These are phyloP conservation scores for Ceratina calcarata DNA, from an alignment of 1,140 invertebrate species.

Conservation along the genomic window DNA sequence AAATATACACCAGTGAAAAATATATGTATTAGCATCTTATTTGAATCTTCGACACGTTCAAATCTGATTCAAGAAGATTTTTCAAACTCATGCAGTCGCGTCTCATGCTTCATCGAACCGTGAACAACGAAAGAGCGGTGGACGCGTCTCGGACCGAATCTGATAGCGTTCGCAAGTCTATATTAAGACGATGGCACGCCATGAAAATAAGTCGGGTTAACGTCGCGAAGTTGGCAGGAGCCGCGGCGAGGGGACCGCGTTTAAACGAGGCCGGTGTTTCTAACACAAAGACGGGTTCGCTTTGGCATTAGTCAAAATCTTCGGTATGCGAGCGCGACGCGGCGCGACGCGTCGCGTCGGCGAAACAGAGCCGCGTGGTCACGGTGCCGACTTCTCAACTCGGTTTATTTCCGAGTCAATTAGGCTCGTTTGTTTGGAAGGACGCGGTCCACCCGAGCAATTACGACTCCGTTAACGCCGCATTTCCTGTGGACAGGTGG, in stretches of 20 bases:
- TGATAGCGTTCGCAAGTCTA: conserved; percentile 72
- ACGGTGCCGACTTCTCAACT: conserved; percentile 33
- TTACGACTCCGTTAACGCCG: conserved; percentile 75
- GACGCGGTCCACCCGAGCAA: conserved; percentile 74
- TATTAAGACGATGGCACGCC: conserved; percentile 72
- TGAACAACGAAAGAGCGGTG: conserved; percentile 18
- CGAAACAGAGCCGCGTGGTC: conserved; percentile 43
- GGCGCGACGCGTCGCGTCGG: conserved; percentile 14
- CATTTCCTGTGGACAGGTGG: conserved; percentile 74
- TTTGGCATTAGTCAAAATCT: conserved; percentile 80
- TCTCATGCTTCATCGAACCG: not conserved
- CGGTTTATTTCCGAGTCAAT: conserved; percentile 80
- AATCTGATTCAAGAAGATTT: too few relatives aligned
- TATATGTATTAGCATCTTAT: too few relatives aligned
- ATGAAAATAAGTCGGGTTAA: conserved; percentile 69
- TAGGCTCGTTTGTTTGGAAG: conserved; percentile 78
- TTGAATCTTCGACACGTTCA: too few relatives aligned
- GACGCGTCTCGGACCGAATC: conserved; percentile 57
- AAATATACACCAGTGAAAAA: too few relatives aligned
- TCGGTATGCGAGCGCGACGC: conserved; percentile 70
- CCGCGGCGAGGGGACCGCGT: conserved; percentile 7
- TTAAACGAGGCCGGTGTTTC: conserved; percentile 38
- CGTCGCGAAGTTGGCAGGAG: conserved; percentile 42
- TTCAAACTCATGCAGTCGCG: not conserved
- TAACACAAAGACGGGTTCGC: conserved; percentile 78